Percentiles rank a stretch among this genome's conserved stretches.
Conservation (phyloP, 2,797 vertebrate species). For the Bovichtus diacanthus region DNA sequence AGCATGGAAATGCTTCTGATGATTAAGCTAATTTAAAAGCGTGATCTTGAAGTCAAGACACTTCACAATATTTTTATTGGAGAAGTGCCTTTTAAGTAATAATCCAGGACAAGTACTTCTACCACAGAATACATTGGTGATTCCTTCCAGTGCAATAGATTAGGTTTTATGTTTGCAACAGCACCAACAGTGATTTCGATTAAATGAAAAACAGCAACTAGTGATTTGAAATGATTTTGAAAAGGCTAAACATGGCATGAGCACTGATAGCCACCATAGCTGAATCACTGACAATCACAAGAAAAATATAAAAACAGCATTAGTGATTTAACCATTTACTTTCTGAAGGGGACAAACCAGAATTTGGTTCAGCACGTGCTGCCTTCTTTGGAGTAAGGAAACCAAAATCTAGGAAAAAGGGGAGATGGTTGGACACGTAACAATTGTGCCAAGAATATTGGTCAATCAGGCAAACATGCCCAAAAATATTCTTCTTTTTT, state of each 20-base stretch:
- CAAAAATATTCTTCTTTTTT: background rate
- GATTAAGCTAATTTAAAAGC: constrained; percentile 52
- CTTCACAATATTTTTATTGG: constrained; percentile 28
- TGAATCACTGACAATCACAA: constrained; percentile 4
- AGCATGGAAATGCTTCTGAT: constrained; percentile 35
- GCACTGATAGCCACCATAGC: background rate
- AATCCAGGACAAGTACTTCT: constrained; percentile 30
- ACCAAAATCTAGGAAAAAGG: background rate
- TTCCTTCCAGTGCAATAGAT: constrained; percentile 8
- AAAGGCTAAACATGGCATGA: background rate
- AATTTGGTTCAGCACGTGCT: background rate
- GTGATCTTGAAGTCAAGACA: constrained; percentile 38
- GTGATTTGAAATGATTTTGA: background rate
- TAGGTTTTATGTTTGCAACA: background rate
- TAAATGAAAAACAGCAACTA: background rate
- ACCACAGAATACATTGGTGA: constrained; percentile 4
- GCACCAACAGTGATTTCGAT: background rate
- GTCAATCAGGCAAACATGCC: background rate
- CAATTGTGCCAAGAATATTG: background rate
- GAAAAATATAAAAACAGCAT: background rate
- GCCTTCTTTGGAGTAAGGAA: background rate
- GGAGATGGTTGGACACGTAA: background rate
- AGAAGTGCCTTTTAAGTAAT: constrained; percentile 34
- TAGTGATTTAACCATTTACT: background rate
- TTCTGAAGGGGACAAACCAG: background rate